phyloP scores from a whole-genome alignment of 2,888 invertebrate genomes.

The Papilio elwesi region DNA sequence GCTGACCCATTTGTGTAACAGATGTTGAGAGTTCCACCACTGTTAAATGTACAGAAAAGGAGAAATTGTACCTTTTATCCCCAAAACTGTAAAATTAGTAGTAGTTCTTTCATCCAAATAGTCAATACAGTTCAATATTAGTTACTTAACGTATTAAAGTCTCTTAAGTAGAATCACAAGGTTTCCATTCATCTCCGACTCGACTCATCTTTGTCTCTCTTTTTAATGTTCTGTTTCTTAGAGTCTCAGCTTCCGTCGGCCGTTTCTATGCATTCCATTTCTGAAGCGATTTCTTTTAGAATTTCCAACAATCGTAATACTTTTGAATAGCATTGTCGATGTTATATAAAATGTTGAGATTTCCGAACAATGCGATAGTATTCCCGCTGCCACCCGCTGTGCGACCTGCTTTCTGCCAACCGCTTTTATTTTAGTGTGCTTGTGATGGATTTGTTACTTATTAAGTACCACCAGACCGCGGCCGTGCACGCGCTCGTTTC shows the following conservation, averaged over 20 bases:
- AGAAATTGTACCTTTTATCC: no score
- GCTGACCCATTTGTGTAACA: no score
- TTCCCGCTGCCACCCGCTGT: neutral
- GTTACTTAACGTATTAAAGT: no score
- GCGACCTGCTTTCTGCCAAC: conserved; percentile 10
- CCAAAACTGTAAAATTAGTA: no score
- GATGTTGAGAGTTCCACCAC: no score
- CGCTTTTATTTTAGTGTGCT: neutral
- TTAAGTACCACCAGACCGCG: neutral
- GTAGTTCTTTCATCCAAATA: no score
- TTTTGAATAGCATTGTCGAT: conserved; percentile 22
- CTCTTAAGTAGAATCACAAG: no score
- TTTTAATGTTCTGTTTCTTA: neutral
- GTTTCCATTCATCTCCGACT: neutral
- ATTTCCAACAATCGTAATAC: conserved; percentile 13
- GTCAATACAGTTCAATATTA: no score
- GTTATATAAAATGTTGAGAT: conserved; percentile 26
- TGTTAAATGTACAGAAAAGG: no score
- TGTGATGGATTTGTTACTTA: conserved; percentile 3
- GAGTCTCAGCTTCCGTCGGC: neutral
- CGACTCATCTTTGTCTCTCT: neutral
- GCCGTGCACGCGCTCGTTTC: no score
- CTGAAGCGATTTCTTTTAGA: conserved; percentile 20
- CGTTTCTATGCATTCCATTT: neutral
- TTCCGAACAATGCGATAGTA: conserved; percentile 28